A percentile compares a stretch with the other conserved stretches of the same genome.
phyloP scores from a whole-genome alignment of 64 coral and sea anemone species.

The Acropora yongei region DNA sequence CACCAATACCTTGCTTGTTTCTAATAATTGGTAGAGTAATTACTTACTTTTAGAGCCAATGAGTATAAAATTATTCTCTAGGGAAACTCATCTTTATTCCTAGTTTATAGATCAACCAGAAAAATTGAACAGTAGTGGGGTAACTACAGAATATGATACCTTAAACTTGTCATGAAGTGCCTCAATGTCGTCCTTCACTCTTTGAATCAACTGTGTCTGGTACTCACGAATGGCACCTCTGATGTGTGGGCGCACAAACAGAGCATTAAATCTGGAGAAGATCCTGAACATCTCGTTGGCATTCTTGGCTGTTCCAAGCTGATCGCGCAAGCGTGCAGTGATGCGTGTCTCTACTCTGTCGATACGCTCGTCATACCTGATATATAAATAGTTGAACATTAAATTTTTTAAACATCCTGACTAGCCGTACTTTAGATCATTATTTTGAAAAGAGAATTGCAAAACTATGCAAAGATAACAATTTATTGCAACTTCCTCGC shows the following conservation, averaged over 20 bases:
- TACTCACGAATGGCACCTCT: conserved; percentile 98
- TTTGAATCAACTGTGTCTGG: conserved; percentile 97
- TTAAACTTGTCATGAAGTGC: conserved; percentile 97
- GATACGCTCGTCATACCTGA: conserved; percentile 97
- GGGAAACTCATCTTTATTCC: no score
- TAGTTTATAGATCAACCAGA: no score
- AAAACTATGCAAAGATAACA: no score
- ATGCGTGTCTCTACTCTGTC: conserved; percentile 97
- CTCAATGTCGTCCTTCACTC: conserved; percentile 99
- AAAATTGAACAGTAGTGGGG: no score
- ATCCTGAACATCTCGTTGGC: conserved; percentile 99
- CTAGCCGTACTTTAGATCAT: no score
- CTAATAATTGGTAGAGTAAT: no score
- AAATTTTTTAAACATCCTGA: no score
- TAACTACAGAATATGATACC: conserved; percentile 1
- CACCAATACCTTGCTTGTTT: no score
- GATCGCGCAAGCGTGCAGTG: conserved; percentile 91
- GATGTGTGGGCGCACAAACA: conserved; percentile 98
- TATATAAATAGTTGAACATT: not conserved
- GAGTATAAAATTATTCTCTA: no score
- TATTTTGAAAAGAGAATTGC: no score
- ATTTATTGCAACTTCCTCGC: no score
- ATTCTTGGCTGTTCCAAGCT: conserved; percentile 98
- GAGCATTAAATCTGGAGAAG: conserved; percentile 96
- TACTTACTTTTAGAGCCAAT: not conserved